phyloP scores from a whole-genome alignment of 2,113 vertebrate species.

The Lates calcarifer region DNA sequence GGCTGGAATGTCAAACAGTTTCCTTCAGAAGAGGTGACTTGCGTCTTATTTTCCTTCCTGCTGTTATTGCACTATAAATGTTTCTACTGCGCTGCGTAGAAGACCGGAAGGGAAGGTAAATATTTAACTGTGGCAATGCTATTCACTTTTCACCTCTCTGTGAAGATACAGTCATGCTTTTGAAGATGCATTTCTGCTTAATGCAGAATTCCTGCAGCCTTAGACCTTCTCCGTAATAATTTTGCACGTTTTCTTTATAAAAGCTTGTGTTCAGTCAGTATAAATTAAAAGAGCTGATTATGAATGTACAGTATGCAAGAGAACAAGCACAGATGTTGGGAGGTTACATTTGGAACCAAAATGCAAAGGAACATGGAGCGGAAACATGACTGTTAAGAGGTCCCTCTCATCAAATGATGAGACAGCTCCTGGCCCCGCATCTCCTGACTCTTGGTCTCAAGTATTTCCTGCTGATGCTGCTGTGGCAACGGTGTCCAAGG shows the following conservation, averaged over 20 bases:
- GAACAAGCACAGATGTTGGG: constrained; percentile 47
- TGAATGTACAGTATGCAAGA: neutral
- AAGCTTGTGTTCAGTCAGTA: neutral
- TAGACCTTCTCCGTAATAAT: neutral
- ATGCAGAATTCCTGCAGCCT: neutral
- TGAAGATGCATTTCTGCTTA: neutral
- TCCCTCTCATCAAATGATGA: constrained; percentile 55
- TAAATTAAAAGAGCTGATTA: constrained; percentile 16
- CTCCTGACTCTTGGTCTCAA: constrained; percentile 62
- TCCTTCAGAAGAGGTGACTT: constrained; percentile 43
- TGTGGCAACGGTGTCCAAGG: constrained; percentile 82
- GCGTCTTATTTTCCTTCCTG: constrained; percentile 6
- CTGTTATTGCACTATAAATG: constrained; percentile 37
- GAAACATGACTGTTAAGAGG: constrained; percentile 43
- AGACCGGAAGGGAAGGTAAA: constrained; percentile 46
- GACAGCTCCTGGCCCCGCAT: constrained; percentile 54
- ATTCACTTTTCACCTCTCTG: constrained; percentile 4
- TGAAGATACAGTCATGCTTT: neutral
- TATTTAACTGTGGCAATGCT: constrained; percentile 43
- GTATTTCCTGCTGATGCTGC: constrained; percentile 74
- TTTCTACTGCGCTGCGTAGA: neutral
- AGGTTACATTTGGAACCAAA: constrained; percentile 43
- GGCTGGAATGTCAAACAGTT: constrained; percentile 53
- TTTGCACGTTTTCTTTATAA: neutral
- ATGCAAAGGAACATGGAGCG: constrained; percentile 30